Conservation (phyloP, 2,888 invertebrate species). For the Drosophila nr. fundita region DNA sequence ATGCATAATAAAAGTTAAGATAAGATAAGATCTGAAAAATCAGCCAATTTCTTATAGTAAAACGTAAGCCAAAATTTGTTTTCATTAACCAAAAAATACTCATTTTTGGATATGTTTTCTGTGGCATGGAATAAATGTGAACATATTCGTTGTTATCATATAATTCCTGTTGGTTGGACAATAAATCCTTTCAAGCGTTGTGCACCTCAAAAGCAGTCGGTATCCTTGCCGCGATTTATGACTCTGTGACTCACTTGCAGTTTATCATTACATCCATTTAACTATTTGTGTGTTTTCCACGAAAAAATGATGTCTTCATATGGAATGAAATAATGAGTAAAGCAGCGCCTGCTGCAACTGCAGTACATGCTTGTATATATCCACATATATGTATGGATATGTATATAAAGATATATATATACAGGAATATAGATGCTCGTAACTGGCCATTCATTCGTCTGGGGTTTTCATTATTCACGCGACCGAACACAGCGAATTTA, state of each 20-base stretch:
- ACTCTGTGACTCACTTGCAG: slow-evolving; percentile 23
- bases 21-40: neutral
- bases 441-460: slow-evolving; percentile 56
- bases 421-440: slow-evolving; percentile 2
- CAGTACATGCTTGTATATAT: neutral
- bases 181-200: slow-evolving; percentile 50
- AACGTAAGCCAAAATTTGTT: neutral
- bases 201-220: slow-evolving; percentile 23
- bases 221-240: slow-evolving; percentile 26
- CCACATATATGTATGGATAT: neutral
- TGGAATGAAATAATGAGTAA: slow-evolving; percentile 40
- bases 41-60: neutral
- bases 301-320: slow-evolving; percentile 52
- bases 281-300: slow-evolving; percentile 39
- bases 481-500: slow-evolving; percentile 61
- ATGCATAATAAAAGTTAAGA: too few relatives aligned
- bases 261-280: slow-evolving; percentile 63
- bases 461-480: slow-evolving; percentile 59
- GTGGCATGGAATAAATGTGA: slow-evolving; percentile 1
- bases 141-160: slow-evolving; percentile 73
- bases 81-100: fast-evolving
- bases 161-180: slow-evolving; percentile 77
- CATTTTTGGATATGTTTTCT: neutral
- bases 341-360: slow-evolving; percentile 20
- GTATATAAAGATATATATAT: slow-evolving; percentile 1